Base-by-base conservation (phyloP, 2,888 invertebrate genomes). In the Myathropa florea region DNA sequence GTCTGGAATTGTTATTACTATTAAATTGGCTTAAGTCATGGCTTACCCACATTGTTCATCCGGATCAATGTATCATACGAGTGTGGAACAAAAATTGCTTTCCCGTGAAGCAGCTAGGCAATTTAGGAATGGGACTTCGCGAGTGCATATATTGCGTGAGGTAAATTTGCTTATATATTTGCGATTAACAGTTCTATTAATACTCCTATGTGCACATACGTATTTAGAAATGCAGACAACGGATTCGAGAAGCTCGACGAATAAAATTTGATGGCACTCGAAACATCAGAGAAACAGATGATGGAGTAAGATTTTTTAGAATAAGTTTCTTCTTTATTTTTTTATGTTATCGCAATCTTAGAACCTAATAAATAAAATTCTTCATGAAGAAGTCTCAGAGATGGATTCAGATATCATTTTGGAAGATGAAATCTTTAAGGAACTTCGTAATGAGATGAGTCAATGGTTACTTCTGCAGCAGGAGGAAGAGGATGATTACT, bases 391-490 rank as follows among this genome's bases (percentile, higher is more conserved):
- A 88, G 83, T 92, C 4, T 90, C 89, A 1, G 91, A 91, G 28
- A 26, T 92, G 2, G 92, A 92, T 14, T 76, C 90, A 1, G 91
- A 92, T 60, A 76, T 92, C 28, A 84, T 88, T 2, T 80, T 92
- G 33, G 92, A 92, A 65, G 89, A 91, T 28, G 86, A 90, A n/a
- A 90, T 92, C n/a, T 91, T 89, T 53, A 89, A 90, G 23, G 92
- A 92, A 71, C 68, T 92, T 0, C 75, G 90, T 4, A 88, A 89
- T 0, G 92, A 92, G 65, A 88, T 90, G 2, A 90, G 92, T 53
- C 90, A 91, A 39, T 92, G 92, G 92, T 91, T 91, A 73, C 89
- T 89, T 0, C 73, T 91, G 4, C 90, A 91, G 24, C 88, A 90
- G 46, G 91, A 92, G 77, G 88, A 90, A 67, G 88, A 92, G 84